Conservation (phyloP, 1,140 invertebrate species). For the Maconellicoccus hirsutus region DNA sequence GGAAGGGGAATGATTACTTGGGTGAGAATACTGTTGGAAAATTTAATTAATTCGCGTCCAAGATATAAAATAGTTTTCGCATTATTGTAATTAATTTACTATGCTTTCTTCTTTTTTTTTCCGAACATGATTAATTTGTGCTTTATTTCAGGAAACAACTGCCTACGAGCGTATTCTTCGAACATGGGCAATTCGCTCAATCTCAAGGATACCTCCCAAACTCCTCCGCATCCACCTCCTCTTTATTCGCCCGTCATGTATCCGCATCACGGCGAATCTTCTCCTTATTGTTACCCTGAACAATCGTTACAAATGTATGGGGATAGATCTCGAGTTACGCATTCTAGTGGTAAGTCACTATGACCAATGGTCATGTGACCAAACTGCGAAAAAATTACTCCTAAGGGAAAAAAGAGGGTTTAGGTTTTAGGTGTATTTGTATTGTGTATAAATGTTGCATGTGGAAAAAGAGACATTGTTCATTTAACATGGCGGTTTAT, state of each 20-base stretch:
- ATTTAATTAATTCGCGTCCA: background rate
- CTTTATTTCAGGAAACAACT: constrained; percentile 20
- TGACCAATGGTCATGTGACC: constrained; percentile 16
- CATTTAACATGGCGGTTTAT: too few species aligned
- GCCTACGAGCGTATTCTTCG: constrained; percentile 16
- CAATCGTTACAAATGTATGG: constrained; percentile 16
- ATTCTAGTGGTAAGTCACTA: constrained; percentile 17
- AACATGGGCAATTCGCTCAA: constrained; percentile 13
- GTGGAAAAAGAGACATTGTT: background rate
- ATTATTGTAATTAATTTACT: background rate
- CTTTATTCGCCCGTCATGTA: constrained; percentile 14
- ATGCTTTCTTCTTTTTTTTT: background rate
- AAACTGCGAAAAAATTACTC: constrained; percentile 15
- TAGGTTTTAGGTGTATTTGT: background rate
- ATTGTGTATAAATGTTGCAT: background rate
- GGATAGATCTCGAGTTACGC: constrained; percentile 15
- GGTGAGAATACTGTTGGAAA: too few species aligned
- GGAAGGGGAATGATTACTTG: too few species aligned
- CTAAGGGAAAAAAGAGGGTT: background rate
- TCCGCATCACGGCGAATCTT: constrained; percentile 15
- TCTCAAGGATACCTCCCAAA: constrained; percentile 18
- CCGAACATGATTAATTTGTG: constrained; percentile 12
- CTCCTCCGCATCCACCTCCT: constrained; percentile 16
- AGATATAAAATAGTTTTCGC: background rate
- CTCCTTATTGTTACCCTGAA: constrained; percentile 15